phyloP scores from a whole-genome alignment of 2,113 vertebrate species.

The Nerophis ophidion region DNA sequence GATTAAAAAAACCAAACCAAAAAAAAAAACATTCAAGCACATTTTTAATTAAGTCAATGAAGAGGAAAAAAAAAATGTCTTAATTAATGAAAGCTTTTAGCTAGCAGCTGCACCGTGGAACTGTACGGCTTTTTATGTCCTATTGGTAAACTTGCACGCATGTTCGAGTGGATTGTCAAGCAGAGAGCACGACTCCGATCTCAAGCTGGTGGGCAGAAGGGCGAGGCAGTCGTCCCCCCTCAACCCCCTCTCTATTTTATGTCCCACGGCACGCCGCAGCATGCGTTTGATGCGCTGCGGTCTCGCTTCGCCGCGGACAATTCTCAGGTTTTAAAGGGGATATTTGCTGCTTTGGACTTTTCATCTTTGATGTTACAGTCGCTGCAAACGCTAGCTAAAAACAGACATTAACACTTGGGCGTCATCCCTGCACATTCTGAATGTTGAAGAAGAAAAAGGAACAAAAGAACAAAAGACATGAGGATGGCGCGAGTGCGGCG shows the following conservation, averaged over 20 bases:
- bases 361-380: constrained; percentile 81
- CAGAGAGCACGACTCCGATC: constrained; percentile 53
- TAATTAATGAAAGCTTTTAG: constrained; percentile 71
- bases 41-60: constrained; percentile 66
- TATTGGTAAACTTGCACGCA: constrained; percentile 57
- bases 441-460: constrained; percentile 7
- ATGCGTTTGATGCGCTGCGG: constrained; percentile 55
- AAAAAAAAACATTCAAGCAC: constrained; percentile 69
- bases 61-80: constrained; percentile 65
- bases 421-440: constrained; percentile 39
- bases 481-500: constrained; percentile 24
- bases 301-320: constrained; percentile 26
- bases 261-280: constrained; percentile 69
- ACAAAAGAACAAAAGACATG: not conserved
- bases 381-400: constrained; percentile 80
- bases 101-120: constrained; percentile 69
- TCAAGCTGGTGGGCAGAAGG: constrained; percentile 44
- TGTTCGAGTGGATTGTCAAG: constrained; percentile 57
- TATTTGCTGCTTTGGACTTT: constrained; percentile 47
- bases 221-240: constrained; percentile 34
- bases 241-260: constrained; percentile 27
- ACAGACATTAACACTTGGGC: constrained; percentile 72
- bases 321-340: constrained; percentile 7
- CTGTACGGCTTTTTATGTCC: constrained; percentile 34
- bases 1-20: constrained; percentile 28